These are phyloP conservation scores for Dipodomys stephensi DNA, from an alignment of 2,113 vertebrate genomes.

Conservation along the genomic window DNA sequence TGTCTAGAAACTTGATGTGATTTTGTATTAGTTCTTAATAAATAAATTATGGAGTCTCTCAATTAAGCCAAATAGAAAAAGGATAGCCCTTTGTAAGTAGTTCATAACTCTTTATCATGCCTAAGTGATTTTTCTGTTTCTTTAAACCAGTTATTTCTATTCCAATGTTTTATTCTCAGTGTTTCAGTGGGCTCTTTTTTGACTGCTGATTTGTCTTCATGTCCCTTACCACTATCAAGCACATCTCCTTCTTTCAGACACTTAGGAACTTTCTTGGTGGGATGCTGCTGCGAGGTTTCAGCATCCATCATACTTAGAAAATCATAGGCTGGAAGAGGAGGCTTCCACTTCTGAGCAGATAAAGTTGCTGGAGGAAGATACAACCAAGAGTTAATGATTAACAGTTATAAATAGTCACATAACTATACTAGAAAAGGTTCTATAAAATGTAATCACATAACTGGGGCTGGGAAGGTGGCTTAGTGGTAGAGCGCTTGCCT, in stretches of 20 bases:
- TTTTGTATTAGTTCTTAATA: conserved; percentile 34
- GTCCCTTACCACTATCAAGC: not conserved
- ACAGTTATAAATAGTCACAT: not conserved
- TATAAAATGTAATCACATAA: not conserved
- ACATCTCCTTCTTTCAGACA: not conserved
- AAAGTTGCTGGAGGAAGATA: conserved; percentile 86
- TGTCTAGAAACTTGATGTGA: not conserved
- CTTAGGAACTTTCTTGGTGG: conserved; percentile 50
- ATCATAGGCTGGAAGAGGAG: conserved; percentile 90
- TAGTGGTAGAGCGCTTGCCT: no score
- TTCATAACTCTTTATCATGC: conserved; percentile 67
- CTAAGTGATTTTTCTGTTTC: conserved; percentile 30
- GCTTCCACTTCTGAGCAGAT: conserved; percentile 90
- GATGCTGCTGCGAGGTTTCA: conserved; percentile 80
- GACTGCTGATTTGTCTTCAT: not conserved
- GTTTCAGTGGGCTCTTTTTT: conserved; percentile 51
- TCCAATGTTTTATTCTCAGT: conserved; percentile 65
- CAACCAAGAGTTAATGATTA: not conserved
- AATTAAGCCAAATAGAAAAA: conserved; percentile 7
- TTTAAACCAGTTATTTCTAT: conserved; percentile 53
- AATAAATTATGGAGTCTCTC: conserved; percentile 21
- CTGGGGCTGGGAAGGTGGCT: no score
- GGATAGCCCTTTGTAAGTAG: not conserved
- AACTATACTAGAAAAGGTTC: conserved; percentile 1
- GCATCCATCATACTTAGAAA: conserved; percentile 94